These are phyloP conservation scores for Chrysemys picta DNA, from an alignment of 2,113 vertebrate species.

Conservation along the genomic window DNA sequence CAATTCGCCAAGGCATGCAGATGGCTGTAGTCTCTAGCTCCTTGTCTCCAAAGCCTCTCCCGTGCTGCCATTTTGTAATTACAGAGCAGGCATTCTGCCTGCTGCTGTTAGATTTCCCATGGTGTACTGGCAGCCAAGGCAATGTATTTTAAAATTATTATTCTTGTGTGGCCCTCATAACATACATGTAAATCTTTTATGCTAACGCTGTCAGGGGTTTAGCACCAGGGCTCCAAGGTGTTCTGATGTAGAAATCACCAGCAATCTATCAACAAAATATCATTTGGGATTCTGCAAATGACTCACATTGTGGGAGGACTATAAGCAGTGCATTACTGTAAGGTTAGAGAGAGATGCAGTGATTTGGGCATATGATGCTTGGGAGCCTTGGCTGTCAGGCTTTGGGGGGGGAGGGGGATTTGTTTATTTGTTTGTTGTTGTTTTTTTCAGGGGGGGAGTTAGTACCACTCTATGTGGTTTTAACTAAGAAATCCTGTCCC, in stretches of 20 bases:
- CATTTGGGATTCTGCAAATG: conserved; percentile 77
- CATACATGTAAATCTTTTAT: conserved; percentile 89
- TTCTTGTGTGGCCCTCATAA: conserved; percentile 86
- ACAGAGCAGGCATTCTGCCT: conserved; percentile 77
- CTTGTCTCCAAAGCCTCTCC: conserved; percentile 79
- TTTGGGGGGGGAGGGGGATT: background rate
- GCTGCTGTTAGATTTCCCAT: conserved; percentile 82
- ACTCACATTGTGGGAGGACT: conserved; percentile 71
- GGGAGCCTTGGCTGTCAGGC: conserved; percentile 23
- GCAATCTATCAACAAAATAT: conserved; percentile 80
- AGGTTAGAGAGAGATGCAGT: conserved; percentile 54
- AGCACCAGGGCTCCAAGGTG: conserved; percentile 82
- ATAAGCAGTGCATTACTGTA: conserved; percentile 73
- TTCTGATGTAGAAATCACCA: conserved; percentile 81
- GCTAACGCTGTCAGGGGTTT: conserved; percentile 85
- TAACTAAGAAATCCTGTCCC: conserved; percentile 45
- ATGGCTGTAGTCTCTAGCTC: conserved; percentile 81
- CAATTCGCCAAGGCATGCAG: conserved; percentile 84
- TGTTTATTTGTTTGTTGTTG: conserved; percentile 48
- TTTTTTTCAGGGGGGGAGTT: background rate
- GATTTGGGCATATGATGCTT: conserved; percentile 56
- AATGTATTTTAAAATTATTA: conserved; percentile 86
- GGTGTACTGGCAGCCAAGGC: conserved; percentile 81
- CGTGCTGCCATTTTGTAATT: conserved; percentile 85
- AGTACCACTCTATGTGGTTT: background rate